A percentile compares a stretch with the other conserved stretches of the same genome.
phyloP scores from a whole-genome alignment of 2,888 invertebrate species.

The Tenthredo amoena region DNA sequence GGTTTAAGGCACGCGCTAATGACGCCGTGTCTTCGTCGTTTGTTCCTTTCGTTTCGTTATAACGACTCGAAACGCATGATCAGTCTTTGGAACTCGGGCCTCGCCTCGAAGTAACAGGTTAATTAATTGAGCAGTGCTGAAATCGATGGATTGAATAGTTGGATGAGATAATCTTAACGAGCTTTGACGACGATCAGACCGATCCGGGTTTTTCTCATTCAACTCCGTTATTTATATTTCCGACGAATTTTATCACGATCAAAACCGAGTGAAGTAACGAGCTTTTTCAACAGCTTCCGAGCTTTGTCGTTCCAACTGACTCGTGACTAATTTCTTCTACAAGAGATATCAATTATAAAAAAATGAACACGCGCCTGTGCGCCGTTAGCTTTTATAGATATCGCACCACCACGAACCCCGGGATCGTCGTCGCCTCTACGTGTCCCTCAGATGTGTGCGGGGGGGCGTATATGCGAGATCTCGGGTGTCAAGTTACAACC shows the following conservation, averaged over 20 bases:
- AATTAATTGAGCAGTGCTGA: constrained; percentile 25
- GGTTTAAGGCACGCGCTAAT: constrained; percentile 37
- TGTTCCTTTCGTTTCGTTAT: background rate
- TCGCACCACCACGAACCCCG: constrained; percentile 5
- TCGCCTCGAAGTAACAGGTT: constrained; percentile 30
- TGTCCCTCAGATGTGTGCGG: constrained; percentile 64
- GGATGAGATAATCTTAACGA: background rate
- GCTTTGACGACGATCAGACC: background rate
- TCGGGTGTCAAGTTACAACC: constrained; percentile 72
- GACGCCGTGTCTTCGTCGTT: constrained; percentile 1
- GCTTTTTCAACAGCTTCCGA: constrained; percentile 49
- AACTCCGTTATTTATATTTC: background rate
- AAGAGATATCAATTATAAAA: constrained; percentile 40
- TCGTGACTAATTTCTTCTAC: constrained; percentile 68
- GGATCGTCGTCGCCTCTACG: constrained; percentile 7
- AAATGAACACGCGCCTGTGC: constrained; percentile 32
- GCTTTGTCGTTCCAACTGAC: constrained; percentile 64
- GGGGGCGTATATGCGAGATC: constrained; percentile 71
- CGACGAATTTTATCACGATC: background rate
- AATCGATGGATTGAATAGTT: background rate
- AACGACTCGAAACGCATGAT: constrained; percentile 19
- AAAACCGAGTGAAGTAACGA: background rate
- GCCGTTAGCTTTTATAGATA: constrained; percentile 13
- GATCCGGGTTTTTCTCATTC: background rate
- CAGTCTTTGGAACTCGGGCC: background rate